Evolutionary conservation across 1,140 invertebrate genomes (phyloP).

Genomic region (Octopus sinensis): DNA sequence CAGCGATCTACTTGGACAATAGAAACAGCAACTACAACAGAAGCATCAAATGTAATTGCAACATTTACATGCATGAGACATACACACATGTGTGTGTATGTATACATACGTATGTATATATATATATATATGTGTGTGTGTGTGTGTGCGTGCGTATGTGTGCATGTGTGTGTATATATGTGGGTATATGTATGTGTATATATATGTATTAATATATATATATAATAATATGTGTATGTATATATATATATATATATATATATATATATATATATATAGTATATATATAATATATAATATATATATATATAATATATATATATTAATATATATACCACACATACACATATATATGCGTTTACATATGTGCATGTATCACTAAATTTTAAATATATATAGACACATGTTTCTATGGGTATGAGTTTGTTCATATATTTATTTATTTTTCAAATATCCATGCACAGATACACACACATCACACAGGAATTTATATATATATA

Average conservation of each 20-base stretch:
- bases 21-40: too few relatives aligned
- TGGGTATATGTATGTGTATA: constrained; percentile 5
- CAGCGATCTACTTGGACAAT: too few relatives aligned
- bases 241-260: not conserved
- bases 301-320: too few relatives aligned
- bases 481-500: too few relatives aligned
- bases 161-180: not conserved
- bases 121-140: constrained; percentile 13
- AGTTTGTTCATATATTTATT: too few relatives aligned
- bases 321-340: too few relatives aligned
- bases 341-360: not conserved
- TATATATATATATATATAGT: constrained; percentile 5
- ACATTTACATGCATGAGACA: not conserved
- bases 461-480: too few relatives aligned
- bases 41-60: too few relatives aligned
- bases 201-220: constrained; percentile 4
- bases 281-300: too few relatives aligned
- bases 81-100: not conserved
- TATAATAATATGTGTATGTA: not conserved
- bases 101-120: constrained; percentile 6
- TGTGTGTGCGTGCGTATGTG: not conserved
- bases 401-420: too few relatives aligned
- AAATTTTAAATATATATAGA: not conserved
- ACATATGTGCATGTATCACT: not conserved
- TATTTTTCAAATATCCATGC: too few relatives aligned